Evolutionary conservation across 2,113 vertebrate genomes (phyloP), one percentile per base, ranked within the genome.

Genomic region (Taurulus bubalis): DNA sequence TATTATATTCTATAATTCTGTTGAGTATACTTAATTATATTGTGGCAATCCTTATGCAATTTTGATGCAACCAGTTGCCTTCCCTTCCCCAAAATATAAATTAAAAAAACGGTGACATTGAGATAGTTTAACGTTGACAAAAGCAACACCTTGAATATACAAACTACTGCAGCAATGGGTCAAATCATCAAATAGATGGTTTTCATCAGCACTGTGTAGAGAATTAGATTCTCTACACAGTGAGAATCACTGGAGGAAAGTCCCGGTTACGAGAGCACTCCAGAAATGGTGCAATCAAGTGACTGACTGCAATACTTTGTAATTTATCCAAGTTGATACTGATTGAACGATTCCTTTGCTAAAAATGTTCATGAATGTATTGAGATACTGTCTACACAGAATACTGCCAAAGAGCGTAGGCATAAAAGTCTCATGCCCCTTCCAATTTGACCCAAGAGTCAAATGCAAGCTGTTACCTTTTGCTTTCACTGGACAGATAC

Each of bases 401-500:
- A 51, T 18, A 59, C 2, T 26, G 8, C 18, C 64, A 18, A 18
- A 16, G 1, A 75, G 10, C 4, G 2, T 26, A 36, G 5, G 4
- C 51, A 4, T 32, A 30, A 9, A 0, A 0, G 11, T 4, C 7
- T 18, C 12, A 47, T 12, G 14, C 1, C 2, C 5, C 30, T 22
- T 60, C 4, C 5, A 36, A 34, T 15, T 16, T 42, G 20, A 70
- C 16, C 1, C 28, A 47, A 60, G 34, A 2, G 12, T 60, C 4
- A 81, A 36, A 68, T 53, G 4, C 40, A 45, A 28, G 0, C 4
- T 63, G 71, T 71, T 16, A 98, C 98, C 98, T 95, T 70, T 95
- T 97, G 59, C 58, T 93, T 83, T 97, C 97, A 2, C 7, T 96
- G 28, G 97, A 96, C 30, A 96, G 91, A 84, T 97, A 99, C 2